Percentiles rank a stretch among this genome's conserved stretches.
phyloP scores from a whole-genome alignment of 2,888 invertebrate species.

The Nomada lathburiana region DNA sequence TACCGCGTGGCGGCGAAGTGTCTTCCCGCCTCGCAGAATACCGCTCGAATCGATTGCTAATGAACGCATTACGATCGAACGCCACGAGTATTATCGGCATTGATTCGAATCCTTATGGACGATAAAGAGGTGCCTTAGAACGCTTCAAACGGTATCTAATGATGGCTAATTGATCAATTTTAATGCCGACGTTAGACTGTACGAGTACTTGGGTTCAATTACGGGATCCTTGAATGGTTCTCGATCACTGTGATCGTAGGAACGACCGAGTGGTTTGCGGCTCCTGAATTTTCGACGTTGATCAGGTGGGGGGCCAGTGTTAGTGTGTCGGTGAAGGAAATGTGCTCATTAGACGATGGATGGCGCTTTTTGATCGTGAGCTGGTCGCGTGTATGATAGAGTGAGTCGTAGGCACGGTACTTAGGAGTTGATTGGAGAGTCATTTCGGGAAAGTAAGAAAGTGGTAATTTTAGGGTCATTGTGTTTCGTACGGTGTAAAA shows the following conservation, averaged over 20 bases:
- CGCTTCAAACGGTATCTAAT: neutral
- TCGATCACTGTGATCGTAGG: slow-evolving; percentile 46
- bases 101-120: slow-evolving; percentile 33
- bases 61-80: slow-evolving; percentile 32
- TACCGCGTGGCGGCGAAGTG: neutral
- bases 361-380: neutral
- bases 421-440: neutral
- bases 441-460: slow-evolving; percentile 6
- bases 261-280: neutral
- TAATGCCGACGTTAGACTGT: slow-evolving; percentile 21
- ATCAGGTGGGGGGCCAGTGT: slow-evolving; percentile 17
- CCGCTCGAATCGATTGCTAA: slow-evolving; percentile 29
- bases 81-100: neutral
- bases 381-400: neutral
- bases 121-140: neutral
- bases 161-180: slow-evolving; percentile 54
- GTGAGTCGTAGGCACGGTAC: neutral
- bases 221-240: slow-evolving; percentile 11
- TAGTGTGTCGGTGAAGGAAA: neutral
- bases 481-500: neutral
- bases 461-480: neutral
- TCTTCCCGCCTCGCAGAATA: slow-evolving; percentile 11
- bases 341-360: slow-evolving; percentile 32
- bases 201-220: slow-evolving; percentile 12
- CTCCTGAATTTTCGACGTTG: neutral